Base-by-base conservation (phyloP, 2,113 vertebrate genomes). In the Strix uralensis region DNA sequence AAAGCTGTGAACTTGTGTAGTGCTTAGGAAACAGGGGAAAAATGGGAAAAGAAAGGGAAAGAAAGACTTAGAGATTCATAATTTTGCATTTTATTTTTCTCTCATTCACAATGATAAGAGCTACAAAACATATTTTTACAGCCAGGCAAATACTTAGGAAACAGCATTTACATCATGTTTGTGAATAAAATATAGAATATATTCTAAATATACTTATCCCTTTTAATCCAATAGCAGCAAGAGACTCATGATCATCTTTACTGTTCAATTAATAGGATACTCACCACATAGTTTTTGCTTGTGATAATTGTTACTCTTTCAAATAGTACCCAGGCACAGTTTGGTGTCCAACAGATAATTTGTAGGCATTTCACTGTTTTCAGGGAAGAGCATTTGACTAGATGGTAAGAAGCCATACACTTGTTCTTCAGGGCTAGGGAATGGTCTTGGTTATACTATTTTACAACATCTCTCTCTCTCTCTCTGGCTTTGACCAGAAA, bases 221-320 rank as follows among this genome's bases (percentile, higher is more conserved):
- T 74, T 83, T 82, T 29, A 74, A 49, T 54, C 13, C 36, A 40
- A 19, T n/a, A 80, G 27, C 15, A 75, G 3, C 15, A 75, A 27
- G 10, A 52, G 4, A 29, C 13, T 2, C 18, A 10, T 38, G 8
- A 22, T 21, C 11, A 42, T 47, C 10, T 49, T 74, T 65, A 11
- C 5, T 12, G 12, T 61, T 65, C 21, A n/a, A 15, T 54, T 65
- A 77, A 72, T 13, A 34, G 2, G 3, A 69, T 14, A n/a, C 13
- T 80, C 15, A 36, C 7, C 4, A 27, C 0, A 0, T 2, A 40
- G 5, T 2, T 62, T 70, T 72, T 36, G 2, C 34, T 51, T 67
- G 23, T 62, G 30, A 17, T 72, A 63, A 67, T 19, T 30, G 29
- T 18, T 72, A 22, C 13, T 61, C n/a, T 84, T 26, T 74, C 46